A percentile compares a stretch with the other conserved stretches of the same genome.
phyloP scores from a whole-genome alignment of 2,888 invertebrate species.

The Metalampra italica region DNA sequence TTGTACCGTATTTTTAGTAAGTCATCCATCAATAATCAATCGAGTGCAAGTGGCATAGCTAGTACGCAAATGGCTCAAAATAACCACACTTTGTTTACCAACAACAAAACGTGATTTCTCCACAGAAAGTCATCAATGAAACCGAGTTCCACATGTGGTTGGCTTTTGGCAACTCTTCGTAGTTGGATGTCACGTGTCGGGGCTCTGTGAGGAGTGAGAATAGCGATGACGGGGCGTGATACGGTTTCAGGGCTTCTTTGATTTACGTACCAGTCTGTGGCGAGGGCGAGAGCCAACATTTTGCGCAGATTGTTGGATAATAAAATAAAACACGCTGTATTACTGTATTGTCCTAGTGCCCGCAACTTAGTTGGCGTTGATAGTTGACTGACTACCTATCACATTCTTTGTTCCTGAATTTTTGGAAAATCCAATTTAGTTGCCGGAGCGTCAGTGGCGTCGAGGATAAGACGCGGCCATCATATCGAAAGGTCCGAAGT shows the following conservation, averaged over 20 bases:
- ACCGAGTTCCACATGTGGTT: neutral
- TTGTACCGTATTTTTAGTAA: no score
- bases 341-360: no score
- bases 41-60: neutral
- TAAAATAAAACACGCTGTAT: neutral
- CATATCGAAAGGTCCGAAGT: no score
- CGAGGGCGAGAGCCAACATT: neutral
- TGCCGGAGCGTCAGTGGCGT: no score
- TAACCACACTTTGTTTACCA: conserved; percentile 1
- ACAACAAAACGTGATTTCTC: neutral
- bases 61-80: neutral
- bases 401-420: no score
- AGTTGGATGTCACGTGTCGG: neutral
- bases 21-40: no score
- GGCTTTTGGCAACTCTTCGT: neutral
- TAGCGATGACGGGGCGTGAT: neutral
- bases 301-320: neutral
- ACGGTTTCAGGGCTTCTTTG: neutral
- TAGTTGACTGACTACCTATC: no score
- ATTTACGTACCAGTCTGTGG: neutral
- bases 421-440: no score
- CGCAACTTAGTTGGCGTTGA: no score
- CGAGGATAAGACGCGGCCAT: no score
- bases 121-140: conserved; percentile 2
- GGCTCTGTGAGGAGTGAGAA: neutral